Conservation (phyloP, 2,797 vertebrate species). For the Myiotriccus ornatus region DNA sequence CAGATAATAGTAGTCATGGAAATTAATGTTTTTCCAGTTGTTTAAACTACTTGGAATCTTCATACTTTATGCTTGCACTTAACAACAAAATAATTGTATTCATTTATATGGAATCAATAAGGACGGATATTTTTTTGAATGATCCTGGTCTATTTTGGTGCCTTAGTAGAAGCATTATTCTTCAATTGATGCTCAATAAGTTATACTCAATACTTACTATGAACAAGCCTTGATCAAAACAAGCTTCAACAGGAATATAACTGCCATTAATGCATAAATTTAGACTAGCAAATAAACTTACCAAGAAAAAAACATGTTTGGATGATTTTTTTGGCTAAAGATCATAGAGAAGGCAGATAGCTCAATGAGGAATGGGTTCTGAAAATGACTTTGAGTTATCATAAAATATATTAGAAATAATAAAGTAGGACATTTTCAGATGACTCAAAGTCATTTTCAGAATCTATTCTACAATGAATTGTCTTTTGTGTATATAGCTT, state of each 20-base stretch:
- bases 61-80: background rate
- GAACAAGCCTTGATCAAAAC: background rate
- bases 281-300: background rate
- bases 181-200: background rate
- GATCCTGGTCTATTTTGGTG: background rate
- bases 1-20: background rate
- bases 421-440: background rate
- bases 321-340: background rate
- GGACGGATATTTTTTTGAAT: background rate
- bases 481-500: background rate
- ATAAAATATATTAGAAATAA: background rate
- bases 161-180: background rate
- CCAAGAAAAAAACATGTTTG: background rate
- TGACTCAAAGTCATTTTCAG: background rate
- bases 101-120: background rate
- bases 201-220: background rate
- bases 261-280: background rate
- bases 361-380: background rate
- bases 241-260: background rate
- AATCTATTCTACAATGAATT: background rate
- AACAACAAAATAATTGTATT: background rate
- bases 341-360: background rate
- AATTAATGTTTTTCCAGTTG: background rate
- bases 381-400: background rate
- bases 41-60: background rate